phyloP scores from a whole-genome alignment of 2,113 vertebrate genomes.

The Eurypyga helias region DNA sequence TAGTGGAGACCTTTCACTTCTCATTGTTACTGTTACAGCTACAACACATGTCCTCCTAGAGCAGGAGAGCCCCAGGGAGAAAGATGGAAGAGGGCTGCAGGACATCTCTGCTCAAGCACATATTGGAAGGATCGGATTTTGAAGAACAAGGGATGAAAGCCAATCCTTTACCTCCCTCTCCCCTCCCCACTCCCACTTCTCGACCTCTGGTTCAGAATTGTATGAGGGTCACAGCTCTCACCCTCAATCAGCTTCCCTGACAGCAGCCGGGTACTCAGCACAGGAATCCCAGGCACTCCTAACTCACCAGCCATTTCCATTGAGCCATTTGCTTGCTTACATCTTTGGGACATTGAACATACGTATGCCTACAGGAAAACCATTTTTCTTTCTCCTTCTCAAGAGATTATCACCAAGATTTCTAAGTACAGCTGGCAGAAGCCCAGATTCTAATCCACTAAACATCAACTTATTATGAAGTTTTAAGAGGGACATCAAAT shows the following conservation, averaged over 20 bases:
- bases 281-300: neutral
- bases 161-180: neutral
- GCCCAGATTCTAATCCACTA: neutral
- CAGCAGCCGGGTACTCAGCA: accelerated
- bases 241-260: neutral
- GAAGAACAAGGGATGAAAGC: neutral
- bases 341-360: neutral
- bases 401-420: neutral
- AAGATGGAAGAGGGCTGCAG: neutral
- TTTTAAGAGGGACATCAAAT: neutral
- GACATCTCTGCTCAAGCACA: neutral
- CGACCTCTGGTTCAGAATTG: neutral
- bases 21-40: neutral
- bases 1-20: neutral
- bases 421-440: neutral
- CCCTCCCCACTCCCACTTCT: neutral
- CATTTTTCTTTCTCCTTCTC: neutral
- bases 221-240: neutral
- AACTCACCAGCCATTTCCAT: neutral
- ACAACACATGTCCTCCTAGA: neutral
- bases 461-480: neutral
- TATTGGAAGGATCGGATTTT: neutral
- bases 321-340: neutral
- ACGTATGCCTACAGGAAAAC: neutral
- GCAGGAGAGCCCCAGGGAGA: neutral